Base-by-base conservation (phyloP, 2,797 vertebrate species). In the Gallinago solitaria region DNA sequence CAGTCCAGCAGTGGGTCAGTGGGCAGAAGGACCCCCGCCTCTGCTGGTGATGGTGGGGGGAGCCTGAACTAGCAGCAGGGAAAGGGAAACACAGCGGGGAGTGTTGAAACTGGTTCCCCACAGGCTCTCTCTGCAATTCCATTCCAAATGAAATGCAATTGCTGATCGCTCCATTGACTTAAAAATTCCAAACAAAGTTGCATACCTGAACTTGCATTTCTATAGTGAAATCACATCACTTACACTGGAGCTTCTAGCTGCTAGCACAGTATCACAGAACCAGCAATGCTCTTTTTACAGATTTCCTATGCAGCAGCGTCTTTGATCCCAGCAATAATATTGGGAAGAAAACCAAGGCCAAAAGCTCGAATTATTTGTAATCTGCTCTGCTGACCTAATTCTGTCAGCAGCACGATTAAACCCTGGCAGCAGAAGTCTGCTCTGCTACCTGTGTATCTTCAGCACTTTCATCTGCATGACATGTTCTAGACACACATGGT, bases 381-480 rank as follows among this genome's bases (percentile, higher is more conserved):
- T 82, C 69, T 76, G 61, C 64, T 86, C 88, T 53, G 70, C 70
- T 95, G 88, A 84, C 93, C 93, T 76, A 78, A 69, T 96, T 96
- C 87, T 94, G 83, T 96, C 90, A 91, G 86, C 73, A 93, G 73
- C n/a, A 10, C 4, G 12, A 83, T 57, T 78, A 86, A 94, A 64
- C 17, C 24, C 83, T 0, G 2, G 70, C 79, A 93, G 85, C 76
- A 79, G 41, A 33, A 91, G 47, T 71, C 80, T 90, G 87, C 54
- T 59, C 90, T 93, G 83, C 70, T 96, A 93, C 92, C 86, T 95
- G 67, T 28, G 56, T 16, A 48, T 71, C 76, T 79, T 61, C 74
- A 61, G 47, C 70, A 59, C 90, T 94, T 95, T 90, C 6, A 95
- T 95, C 87, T 78, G 61, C 5, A 4, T 77, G 89, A 81, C 6